Percentiles rank a stretch among this genome's conserved stretches.
Evolutionary conservation across 2,888 invertebrate genomes (phyloP).

Genomic region (Homarus gammarus): DNA sequence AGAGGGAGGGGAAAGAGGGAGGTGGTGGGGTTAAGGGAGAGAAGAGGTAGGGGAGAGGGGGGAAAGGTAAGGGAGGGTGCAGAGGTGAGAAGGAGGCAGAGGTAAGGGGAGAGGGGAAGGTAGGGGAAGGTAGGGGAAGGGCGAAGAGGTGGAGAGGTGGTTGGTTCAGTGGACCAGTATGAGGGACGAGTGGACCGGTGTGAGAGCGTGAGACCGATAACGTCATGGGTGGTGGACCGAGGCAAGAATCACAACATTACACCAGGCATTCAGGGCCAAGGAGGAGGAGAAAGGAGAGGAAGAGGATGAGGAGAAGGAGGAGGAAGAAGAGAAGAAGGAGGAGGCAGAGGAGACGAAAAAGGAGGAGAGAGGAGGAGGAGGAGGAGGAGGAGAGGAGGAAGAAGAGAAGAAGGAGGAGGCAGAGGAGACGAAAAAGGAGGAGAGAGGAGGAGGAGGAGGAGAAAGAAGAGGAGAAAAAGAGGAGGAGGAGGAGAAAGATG

Average conservation of each 20-base stretch:
- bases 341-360: background rate
- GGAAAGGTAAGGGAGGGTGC: conserved; percentile 36
- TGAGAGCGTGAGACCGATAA: background rate
- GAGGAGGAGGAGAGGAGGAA: too few relatives aligned
- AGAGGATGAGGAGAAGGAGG: background rate
- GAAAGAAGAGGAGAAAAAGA: background rate
- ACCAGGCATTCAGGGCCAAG: background rate
- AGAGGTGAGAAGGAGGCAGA: background rate
- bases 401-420: too few relatives aligned
- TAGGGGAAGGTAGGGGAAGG: background rate
- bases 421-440: background rate
- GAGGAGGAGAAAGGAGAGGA: background rate
- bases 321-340: too few relatives aligned
- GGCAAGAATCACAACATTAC: too few relatives aligned
- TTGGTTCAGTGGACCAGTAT: too few relatives aligned
- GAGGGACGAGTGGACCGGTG: too few relatives aligned
- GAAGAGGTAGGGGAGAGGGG: conserved; percentile 34
- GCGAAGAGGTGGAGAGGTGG: background rate
- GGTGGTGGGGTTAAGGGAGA: conserved; percentile 13
- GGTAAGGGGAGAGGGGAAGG: background rate
- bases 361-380: background rate
- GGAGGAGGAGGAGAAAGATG: too few relatives aligned
- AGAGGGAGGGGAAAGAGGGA: background rate
- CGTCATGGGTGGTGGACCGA: background rate
- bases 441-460: background rate